Base-by-base conservation (phyloP, 1,140 invertebrate species). In the Sycophaga agraensis region DNA sequence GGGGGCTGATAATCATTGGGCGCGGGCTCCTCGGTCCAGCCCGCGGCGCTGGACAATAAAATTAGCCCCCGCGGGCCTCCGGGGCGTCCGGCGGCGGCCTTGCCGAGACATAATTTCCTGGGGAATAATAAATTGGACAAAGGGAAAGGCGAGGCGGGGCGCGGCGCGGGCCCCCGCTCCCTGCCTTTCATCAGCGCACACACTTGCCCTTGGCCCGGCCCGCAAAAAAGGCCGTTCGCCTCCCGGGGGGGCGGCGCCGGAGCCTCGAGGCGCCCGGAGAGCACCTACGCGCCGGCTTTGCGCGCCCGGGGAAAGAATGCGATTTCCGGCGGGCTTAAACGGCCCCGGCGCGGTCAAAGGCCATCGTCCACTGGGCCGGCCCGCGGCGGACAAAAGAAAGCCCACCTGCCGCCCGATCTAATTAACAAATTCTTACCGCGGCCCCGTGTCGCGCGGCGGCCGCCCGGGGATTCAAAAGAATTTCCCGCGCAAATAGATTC, bases 361-460 rank as follows among this genome's bases (percentile, higher is more conserved):
- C 39, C 51, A 31, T 42, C 26, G 28, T 16, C 39, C 4, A 16
- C 11, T 34, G 43, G 9, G 28, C 19, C n/a, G 35, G 35, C 28
- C 54, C 4, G 4, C 6, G 7, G 11, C 39, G 24, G 14, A 49
- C 56, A 58, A 49, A 49, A 50, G 45, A 37, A n/a, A 28, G 17
- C 19, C 40, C 49, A 53, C 58, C 48, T 53, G 54, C 19, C 51
- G 26, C 67, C 45, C 62, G 63, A 72, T 74, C 67, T 74, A 74
- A 74, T 74, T 74, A 74, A 71, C 70, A 73, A 74, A 72, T 73
- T 73, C 67, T 73, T 70, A 72, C 11, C 67, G 71, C 66, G 69
- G 66, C 59, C n/a, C n/a, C 50, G 63, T 67, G 61, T 65, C 59
- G 63, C 49, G 28, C 22, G 24, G 11, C n/a, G n/a, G n/a, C n/a